These are phyloP conservation scores for Thalassaphorura encarpata DNA, from an alignment of 1,140 invertebrate species.

Conservation along the genomic window DNA sequence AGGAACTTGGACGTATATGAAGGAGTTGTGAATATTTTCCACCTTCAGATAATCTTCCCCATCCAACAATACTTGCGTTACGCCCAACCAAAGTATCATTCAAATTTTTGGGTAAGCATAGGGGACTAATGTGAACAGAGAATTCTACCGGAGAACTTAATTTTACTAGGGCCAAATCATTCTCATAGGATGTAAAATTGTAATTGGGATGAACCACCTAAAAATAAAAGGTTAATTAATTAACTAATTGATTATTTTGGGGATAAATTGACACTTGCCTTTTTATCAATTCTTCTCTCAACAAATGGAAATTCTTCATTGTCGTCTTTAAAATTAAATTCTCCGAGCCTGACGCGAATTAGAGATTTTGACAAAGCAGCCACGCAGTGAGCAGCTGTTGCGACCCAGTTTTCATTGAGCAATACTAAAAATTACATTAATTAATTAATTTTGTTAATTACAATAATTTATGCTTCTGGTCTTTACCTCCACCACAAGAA, in stretches of 20 bases:
- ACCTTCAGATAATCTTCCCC: constrained; percentile 54
- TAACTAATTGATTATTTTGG: neutral
- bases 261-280: constrained; percentile 38
- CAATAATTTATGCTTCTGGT: neutral
- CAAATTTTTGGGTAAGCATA: constrained; percentile 72
- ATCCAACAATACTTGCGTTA: constrained; percentile 55
- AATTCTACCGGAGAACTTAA: constrained; percentile 58
- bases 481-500: constrained; percentile 69
- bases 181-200: constrained; percentile 90
- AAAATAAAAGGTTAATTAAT: neutral
- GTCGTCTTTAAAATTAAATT: constrained; percentile 81
- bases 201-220: constrained; percentile 77
- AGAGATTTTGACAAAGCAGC: constrained; percentile 62
- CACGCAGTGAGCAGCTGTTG: constrained; percentile 68
- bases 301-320: constrained; percentile 58
- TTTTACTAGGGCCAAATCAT: constrained; percentile 77
- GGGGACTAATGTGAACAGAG: constrained; percentile 70
- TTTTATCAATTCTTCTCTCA: constrained; percentile 68
- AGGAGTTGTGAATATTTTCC: constrained; percentile 78
- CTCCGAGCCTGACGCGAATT: constrained; percentile 79
- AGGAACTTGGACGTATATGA: constrained; percentile 79
- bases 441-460: neutral
- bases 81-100: constrained; percentile 68
- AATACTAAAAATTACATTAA: neutral
- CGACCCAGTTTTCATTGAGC: constrained; percentile 67